These are phyloP conservation scores for Monarcha castaneiventris DNA, from an alignment of 2,113 vertebrate genomes.

Conservation along the genomic window DNA sequence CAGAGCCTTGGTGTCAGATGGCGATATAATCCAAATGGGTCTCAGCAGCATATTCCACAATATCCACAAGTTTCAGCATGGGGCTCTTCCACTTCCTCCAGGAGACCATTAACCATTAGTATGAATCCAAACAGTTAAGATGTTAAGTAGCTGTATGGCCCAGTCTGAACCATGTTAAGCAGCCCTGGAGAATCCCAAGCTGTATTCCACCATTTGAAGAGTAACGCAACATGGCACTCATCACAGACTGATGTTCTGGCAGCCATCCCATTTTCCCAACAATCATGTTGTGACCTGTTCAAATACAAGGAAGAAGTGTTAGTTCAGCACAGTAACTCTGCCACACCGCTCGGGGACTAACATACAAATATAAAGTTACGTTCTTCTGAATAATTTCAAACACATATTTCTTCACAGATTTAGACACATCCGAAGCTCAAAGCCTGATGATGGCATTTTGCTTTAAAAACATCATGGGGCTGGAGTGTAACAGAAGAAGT, in stretches of 20 bases:
- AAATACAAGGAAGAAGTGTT: not conserved
- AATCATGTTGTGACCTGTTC: conserved; percentile 17
- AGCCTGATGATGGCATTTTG: not conserved
- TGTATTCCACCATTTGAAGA: not conserved
- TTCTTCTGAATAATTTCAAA: not conserved
- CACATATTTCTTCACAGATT: not conserved
- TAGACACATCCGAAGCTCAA: not conserved
- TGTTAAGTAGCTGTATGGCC: not conserved
- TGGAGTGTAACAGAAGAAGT: not conserved
- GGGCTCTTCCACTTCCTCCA: not conserved
- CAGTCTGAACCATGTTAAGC: not conserved
- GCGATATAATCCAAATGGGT: not conserved
- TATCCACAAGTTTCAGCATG: not conserved
- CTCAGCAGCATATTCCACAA: not conserved
- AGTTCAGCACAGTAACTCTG: not conserved
- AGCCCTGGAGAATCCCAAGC: not conserved
- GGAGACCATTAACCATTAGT: not conserved
- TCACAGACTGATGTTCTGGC: not conserved
- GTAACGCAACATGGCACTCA: not conserved
- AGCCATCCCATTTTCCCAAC: not conserved
- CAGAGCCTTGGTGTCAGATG: not conserved
- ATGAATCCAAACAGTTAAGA: not conserved
- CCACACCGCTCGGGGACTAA: rapidly evolving
- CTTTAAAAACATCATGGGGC: not conserved
- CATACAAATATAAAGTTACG: not conserved